Conservation (phyloP, 35 echinoderm and acorn worm species). For the Nesometra sesokonis region DNA sequence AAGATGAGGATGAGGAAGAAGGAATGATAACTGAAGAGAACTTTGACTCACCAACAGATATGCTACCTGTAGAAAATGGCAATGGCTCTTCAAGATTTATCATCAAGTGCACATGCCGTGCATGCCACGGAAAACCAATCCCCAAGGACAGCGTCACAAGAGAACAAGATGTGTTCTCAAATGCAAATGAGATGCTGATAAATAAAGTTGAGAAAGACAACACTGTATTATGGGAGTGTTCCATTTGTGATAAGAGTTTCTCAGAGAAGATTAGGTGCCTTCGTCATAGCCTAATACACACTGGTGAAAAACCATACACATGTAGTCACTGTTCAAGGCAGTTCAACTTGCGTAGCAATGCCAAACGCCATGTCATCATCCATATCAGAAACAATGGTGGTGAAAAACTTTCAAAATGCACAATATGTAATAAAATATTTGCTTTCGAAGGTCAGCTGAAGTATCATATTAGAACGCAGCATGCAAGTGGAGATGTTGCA, state of each 20-base stretch:
- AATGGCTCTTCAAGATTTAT: background rate
- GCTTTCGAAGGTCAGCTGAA: background rate
- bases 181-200: background rate
- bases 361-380: background rate
- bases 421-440: background rate
- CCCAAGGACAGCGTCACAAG: background rate
- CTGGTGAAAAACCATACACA: background rate
- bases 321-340: background rate
- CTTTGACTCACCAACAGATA: background rate
- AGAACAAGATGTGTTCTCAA: background rate
- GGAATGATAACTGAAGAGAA: background rate
- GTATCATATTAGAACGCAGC: background rate
- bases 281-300: background rate
- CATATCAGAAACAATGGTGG: background rate
- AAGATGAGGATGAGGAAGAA: no score
- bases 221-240: background rate
- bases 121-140: background rate
- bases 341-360: background rate
- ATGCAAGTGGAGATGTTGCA: background rate
- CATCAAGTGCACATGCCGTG: background rate
- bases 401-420: background rate
- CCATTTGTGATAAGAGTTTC: background rate
- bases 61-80: background rate
- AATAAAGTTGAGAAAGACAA: background rate
- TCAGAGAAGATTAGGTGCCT: background rate